Evolutionary conservation across 2,888 invertebrate species (phyloP), one percentile per base, ranked within the genome.

Genomic region (Ornithoptera priamus): DNA sequence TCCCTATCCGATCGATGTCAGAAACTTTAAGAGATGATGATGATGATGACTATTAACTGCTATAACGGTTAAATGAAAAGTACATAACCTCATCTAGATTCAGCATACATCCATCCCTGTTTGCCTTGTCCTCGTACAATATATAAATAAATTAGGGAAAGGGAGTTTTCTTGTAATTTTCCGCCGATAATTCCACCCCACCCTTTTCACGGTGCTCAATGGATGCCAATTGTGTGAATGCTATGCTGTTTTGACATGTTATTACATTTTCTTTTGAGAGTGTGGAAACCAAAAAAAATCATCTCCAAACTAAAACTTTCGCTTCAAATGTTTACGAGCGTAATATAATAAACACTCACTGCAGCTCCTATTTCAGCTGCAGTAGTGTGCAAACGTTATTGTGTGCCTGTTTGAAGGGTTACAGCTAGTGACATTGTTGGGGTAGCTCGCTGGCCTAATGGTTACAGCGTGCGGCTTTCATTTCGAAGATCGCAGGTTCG

Each of bases 161-260:
- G 80, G 79, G 82, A 80, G 79, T 79, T 84, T 85, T 84, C 82
- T 86, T 84, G 83, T 88, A 86, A 89, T 87, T 85, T 79, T 73
- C 78, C 76, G 77, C 77, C 83, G 78, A 86, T 88, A 87, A 88
- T 87, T 84, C 75, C 72, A 77, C 78, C 79, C 78, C 78, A 82
- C 81, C 81, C 78, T 46, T 46, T 46, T 73, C 70, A 72, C 71
- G 76, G 74, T 74, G 72, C 76, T 86, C 83, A 87, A 88, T 88
- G 80, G 80, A 79, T 76, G 84, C 80, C 88, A 86, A 89, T 89
- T 85, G 87, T 85, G 81, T 75, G 75, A 78, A 81, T 80, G 81
- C 81, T 84, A 73, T 71, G 77, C 79, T 84, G 83, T 83, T 83
- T 79, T 85, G 86, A 85, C 86, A 83, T 85, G 81, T 83, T 71